These are phyloP conservation scores for Rhagophthalmus giganteus DNA, from an alignment of 2,888 invertebrate species.

Conservation along the genomic window DNA sequence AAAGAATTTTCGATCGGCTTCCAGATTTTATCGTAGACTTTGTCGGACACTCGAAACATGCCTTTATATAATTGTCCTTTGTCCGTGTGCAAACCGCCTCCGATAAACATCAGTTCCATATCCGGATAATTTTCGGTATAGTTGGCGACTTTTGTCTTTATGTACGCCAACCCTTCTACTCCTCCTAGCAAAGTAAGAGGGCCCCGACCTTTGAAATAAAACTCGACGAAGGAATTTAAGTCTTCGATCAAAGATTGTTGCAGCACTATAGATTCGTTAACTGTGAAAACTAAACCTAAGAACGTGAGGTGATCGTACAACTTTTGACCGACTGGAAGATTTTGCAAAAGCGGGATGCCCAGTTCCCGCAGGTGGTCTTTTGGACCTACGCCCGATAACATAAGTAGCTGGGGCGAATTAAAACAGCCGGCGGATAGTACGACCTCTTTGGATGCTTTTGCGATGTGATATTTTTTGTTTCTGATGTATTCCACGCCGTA, in stretches of 20 bases:
- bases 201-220: constrained; percentile 56
- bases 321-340: constrained; percentile 69
- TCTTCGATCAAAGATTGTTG: constrained; percentile 43
- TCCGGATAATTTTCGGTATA: constrained; percentile 65
- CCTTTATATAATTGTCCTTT: constrained; percentile 41
- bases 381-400: constrained; percentile 82
- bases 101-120: constrained; percentile 69
- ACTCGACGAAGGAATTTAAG: constrained; percentile 52
- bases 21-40: constrained; percentile 61
- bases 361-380: constrained; percentile 61
- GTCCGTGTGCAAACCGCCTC: constrained; percentile 54
- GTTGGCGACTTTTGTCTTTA: constrained; percentile 61
- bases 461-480: constrained; percentile 52
- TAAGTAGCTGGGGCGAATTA: constrained; percentile 85
- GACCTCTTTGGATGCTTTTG: constrained; percentile 74
- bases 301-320: constrained; percentile 67
- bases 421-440: constrained; percentile 86
- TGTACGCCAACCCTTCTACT: constrained; percentile 63
- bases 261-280: constrained; percentile 54
- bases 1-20: constrained; percentile 56
- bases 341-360: constrained; percentile 62
- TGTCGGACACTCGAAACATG: constrained; percentile 61
- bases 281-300: constrained; percentile 52
- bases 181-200: constrained; percentile 61
- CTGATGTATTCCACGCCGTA: constrained; percentile 70